Evolutionary conservation across 2,113 vertebrate species (phyloP).

Genomic region (Mobula hypostoma): DNA sequence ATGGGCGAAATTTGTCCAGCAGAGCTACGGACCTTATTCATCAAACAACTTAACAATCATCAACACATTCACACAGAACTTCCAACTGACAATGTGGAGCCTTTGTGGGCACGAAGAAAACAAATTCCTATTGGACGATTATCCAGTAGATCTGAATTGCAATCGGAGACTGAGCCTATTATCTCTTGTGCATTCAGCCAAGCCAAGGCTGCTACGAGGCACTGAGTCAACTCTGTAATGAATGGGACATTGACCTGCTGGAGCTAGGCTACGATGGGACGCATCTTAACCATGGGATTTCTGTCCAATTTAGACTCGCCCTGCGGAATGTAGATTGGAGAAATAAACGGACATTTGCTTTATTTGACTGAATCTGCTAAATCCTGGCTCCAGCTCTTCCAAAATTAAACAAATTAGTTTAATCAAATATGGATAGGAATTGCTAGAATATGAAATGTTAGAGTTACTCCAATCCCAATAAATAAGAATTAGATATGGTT

Average conservation of each 20-base stretch:
- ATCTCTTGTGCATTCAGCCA: not conserved
- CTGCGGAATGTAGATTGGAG: not conserved
- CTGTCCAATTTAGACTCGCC: not conserved
- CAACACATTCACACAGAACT: not conserved
- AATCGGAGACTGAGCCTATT: not conserved
- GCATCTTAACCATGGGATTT: too few species aligned
- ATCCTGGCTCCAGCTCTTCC: not conserved
- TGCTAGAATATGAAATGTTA: not conserved
- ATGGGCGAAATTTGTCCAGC: not conserved
- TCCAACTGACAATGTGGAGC: not conserved
- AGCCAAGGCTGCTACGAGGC: too few species aligned
- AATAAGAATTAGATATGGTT: too few species aligned
- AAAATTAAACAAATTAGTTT: not conserved
- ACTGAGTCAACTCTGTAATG: not conserved
- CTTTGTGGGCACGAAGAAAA: not conserved
- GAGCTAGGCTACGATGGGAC: not conserved
- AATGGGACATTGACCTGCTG: not conserved
- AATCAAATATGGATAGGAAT: not conserved
- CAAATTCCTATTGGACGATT: not conserved
- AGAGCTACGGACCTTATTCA: not conserved
- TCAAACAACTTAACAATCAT: not conserved
- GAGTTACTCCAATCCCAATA: not conserved
- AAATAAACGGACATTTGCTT: not conserved
- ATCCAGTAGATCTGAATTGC: not conserved
- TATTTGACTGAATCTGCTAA: not conserved